Base-by-base conservation (phyloP, 2,888 invertebrate species). In the Phortica magna region DNA sequence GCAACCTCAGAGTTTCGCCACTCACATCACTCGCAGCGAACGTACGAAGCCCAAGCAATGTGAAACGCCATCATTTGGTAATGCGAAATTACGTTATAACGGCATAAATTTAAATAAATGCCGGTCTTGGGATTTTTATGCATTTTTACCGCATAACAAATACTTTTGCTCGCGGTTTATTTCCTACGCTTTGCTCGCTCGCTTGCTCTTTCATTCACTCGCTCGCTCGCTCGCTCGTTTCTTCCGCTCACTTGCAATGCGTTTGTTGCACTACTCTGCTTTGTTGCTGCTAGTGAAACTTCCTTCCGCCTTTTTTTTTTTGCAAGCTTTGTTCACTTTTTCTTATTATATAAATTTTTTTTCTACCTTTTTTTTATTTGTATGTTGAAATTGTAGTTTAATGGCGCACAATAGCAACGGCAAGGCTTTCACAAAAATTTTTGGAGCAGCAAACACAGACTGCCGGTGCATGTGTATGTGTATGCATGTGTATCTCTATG, bases 21-120 rank as follows among this genome's bases (percentile, higher is more conserved):
- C 77, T 75, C n/a, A 75, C 78, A 78, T 78, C 78, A 78, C 31
- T 31, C 31, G 80, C 77, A 76, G 77, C 80, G 80, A 75, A 79
- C 65, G 57, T 68, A 79, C 79, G 78, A 78, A 39, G 77, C 77
- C 76, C 74, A n/a, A 17, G 42, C 59, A 42, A 73, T 39, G 64
- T 12, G 67, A 67, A 22, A 31, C 57, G 81, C 83, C 85, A 82
- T 89, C 89, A 88, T 84, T 89, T 84, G 87, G 85, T 88, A 85
- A 88, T 88, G 89, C 90, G 90, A 90, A 89, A 90, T 90, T 89
- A 90, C 89, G 90, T 90, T 91, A 87, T 85, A 84, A 86, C 88
- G 87, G 91, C 89, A 91, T 91, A 91, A 91, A 91, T 91, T 91
- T 91, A 91, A 92, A 91, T 91, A 91, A 91, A 91, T 90, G 91